These are phyloP conservation scores for Volucella inanis DNA, from an alignment of 2,888 invertebrate genomes.

Conservation along the genomic window DNA sequence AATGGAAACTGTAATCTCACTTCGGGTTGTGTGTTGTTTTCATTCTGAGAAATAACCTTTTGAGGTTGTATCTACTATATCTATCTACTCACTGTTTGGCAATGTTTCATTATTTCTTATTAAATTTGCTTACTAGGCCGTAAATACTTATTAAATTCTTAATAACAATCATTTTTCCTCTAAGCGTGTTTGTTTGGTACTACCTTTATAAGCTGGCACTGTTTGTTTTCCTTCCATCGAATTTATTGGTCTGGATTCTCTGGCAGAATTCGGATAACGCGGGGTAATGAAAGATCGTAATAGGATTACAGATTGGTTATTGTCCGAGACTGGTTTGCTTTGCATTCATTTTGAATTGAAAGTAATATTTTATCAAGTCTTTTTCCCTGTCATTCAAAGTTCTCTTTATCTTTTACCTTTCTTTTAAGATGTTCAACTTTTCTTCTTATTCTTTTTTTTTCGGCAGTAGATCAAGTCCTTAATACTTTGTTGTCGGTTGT, in stretches of 20 bases:
- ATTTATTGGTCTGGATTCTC: background rate
- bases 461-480: background rate
- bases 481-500: background rate
- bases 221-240: conserved; percentile 9
- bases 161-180: conserved; percentile 46
- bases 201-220: conserved; percentile 14
- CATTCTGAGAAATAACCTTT: conserved; percentile 36
- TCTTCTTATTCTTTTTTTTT: background rate
- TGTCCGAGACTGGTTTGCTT: conserved; percentile 31
- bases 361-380: too few relatives aligned
- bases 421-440: conserved; percentile 14
- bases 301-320: conserved; percentile 50
- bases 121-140: conserved; percentile 55
- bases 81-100: conserved; percentile 11
- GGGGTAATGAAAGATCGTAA: conserved; percentile 37
- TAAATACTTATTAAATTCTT: conserved; percentile 58
- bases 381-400: too few relatives aligned
- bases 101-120: conserved; percentile 50
- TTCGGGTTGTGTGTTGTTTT: conserved; percentile 23
- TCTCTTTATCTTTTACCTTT: background rate
- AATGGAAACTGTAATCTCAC: conserved; percentile 47
- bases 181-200: conserved; percentile 31
- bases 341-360: background rate
- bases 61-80: conserved; percentile 1
- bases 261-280: background rate